These are phyloP conservation scores for Dendroctonus valens DNA, from an alignment of 1,140 invertebrate genomes.

Conservation along the genomic window DNA sequence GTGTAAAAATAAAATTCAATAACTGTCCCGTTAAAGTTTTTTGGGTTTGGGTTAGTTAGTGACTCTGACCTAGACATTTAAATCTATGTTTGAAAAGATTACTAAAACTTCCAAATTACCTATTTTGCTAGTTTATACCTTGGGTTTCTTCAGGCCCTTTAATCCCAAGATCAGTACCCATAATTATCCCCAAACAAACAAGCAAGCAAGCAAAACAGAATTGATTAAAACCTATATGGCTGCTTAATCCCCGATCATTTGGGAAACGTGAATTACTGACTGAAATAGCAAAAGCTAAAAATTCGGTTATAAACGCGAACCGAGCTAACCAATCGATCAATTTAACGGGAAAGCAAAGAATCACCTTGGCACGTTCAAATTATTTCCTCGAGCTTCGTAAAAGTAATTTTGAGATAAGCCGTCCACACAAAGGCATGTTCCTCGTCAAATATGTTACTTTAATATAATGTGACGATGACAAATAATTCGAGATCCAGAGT, in stretches of 20 bases:
- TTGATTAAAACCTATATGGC: not conserved
- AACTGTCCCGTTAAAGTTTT: no score
- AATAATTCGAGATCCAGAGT: constrained; percentile 7
- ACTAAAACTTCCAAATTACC: no score
- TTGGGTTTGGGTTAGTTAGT: no score
- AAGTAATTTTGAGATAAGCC: constrained; percentile 7
- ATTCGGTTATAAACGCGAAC: not conserved
- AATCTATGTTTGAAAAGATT: no score
- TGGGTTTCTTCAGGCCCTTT: not conserved
- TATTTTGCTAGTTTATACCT: no score
- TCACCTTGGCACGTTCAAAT: not conserved
- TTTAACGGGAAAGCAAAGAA: not conserved
- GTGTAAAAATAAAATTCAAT: no score
- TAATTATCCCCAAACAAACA: not conserved
- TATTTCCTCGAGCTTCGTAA: not conserved
- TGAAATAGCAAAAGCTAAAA: not conserved
- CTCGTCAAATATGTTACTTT: constrained; percentile 5
- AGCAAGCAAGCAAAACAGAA: not conserved
- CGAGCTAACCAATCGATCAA: not conserved
- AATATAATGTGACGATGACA: constrained; percentile 14
- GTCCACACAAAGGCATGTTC: constrained; percentile 7
- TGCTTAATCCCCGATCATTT: not conserved
- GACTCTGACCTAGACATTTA: no score
- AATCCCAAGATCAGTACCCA: not conserved
- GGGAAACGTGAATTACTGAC: not conserved